phyloP scores from a whole-genome alignment of 2,888 invertebrate species.

The Habrosyne pyritoides region DNA sequence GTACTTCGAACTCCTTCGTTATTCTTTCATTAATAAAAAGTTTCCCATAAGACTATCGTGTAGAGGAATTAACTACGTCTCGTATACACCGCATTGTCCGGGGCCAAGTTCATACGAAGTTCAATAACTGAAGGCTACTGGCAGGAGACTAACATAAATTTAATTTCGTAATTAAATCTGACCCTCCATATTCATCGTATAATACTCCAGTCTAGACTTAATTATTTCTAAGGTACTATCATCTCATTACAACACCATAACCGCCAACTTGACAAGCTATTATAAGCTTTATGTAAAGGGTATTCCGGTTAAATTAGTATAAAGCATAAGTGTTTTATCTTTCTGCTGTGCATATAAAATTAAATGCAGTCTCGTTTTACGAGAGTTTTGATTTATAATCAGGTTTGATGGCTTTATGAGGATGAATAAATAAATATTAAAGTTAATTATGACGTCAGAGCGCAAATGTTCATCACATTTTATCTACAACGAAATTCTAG shows the following conservation, averaged over 20 bases:
- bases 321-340: neutral
- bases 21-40: too few species aligned
- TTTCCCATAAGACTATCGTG: neutral
- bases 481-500: neutral
- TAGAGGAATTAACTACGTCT: neutral
- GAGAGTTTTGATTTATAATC: neutral
- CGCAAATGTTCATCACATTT: neutral
- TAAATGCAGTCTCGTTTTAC: conserved; percentile 6
- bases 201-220: conserved; percentile 28
- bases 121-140: conserved; percentile 1
- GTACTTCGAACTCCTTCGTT: too few species aligned
- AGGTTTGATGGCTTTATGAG: neutral
- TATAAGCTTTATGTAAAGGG: neutral
- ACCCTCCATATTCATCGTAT: conserved; percentile 28
- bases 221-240: conserved; percentile 29
- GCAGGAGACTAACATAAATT: conserved; percentile 25
- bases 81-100: neutral
- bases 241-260: conserved; percentile 16
- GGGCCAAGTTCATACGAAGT: neutral
- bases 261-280: conserved; percentile 2
- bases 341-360: neutral
- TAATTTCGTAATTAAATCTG: conserved; percentile 44
- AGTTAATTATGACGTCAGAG: neutral
- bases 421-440: neutral
- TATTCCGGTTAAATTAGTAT: neutral